Percentiles rank a stretch among this genome's conserved stretches.
Conservation (phyloP, 2,113 vertebrate genomes). For the Antennarius striatus region DNA sequence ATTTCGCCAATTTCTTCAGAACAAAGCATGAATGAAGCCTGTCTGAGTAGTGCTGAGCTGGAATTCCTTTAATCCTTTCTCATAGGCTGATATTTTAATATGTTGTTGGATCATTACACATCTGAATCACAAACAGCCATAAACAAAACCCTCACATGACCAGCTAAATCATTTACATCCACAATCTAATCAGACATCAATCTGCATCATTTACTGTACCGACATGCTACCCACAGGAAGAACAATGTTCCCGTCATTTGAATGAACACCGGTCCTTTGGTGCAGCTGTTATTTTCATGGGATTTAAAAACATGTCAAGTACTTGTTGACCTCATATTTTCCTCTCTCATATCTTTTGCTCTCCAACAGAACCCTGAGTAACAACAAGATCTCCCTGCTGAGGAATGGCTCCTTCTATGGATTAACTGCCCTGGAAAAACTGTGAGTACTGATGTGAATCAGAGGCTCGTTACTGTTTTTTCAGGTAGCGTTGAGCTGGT, state of each 20-base stretch:
- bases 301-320: conserved; percentile 33
- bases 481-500: too few species aligned
- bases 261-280: conserved; percentile 34
- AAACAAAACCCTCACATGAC: conserved; percentile 54
- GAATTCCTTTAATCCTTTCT: conserved; percentile 47
- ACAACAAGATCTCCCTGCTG: conserved; percentile 87
- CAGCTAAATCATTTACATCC: conserved; percentile 50
- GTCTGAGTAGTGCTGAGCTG: conserved; percentile 60
- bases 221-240: conserved; percentile 51
- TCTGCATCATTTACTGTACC: conserved; percentile 34
- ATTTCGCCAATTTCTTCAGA: conserved; percentile 20
- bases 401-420: conserved; percentile 86
- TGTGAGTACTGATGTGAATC: conserved; percentile 81
- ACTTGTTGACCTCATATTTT: conserved; percentile 15
- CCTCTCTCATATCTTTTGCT: conserved; percentile 52
- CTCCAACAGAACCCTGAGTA: conserved; percentile 85
- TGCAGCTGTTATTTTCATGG: conserved; percentile 22
- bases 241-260: conserved; percentile 49
- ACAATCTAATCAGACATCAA: conserved; percentile 56
- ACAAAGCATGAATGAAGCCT: conserved; percentile 41
- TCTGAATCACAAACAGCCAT: conserved; percentile 53
- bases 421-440: conserved; percentile 82
- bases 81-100: conserved; percentile 49
- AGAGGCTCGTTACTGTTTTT: conserved; percentile 39
- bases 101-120: conserved; percentile 48